phyloP scores from a whole-genome alignment of 2,888 invertebrate genomes.

The Heteropelma amictum region DNA sequence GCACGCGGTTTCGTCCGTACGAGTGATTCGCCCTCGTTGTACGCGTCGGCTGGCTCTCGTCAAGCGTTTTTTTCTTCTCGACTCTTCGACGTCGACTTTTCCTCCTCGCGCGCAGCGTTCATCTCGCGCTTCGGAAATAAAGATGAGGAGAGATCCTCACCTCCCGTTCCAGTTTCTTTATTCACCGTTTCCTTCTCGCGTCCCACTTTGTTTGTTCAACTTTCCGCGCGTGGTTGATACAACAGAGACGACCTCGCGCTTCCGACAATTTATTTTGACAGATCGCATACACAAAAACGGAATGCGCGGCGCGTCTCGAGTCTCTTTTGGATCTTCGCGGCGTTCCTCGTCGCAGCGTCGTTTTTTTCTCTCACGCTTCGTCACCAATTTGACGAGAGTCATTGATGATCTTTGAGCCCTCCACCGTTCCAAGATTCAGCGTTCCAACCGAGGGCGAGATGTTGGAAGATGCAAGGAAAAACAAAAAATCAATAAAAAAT shows the following conservation, averaged over 20 bases:
- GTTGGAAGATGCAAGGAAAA: too few relatives aligned
- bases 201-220: constrained; percentile 64
- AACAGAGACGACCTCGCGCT: constrained; percentile 54
- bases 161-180: constrained; percentile 2
- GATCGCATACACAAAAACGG: constrained; percentile 51
- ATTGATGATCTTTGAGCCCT: background rate
- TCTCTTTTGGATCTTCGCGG: constrained; percentile 4
- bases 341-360: background rate
- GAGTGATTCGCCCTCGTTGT: constrained; percentile 16
- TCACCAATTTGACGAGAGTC: background rate
- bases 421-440: too few relatives aligned
- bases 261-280: constrained; percentile 66
- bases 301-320: constrained; percentile 3
- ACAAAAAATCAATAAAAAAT: too few relatives aligned
- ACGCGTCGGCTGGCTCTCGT: constrained; percentile 65
- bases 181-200: constrained; percentile 26
- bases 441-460: too few relatives aligned
- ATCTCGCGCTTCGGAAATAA: constrained; percentile 1
- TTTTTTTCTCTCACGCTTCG: constrained; percentile 3
- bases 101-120: too few relatives aligned
- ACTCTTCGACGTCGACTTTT: constrained; percentile 20
- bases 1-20: constrained; percentile 22
- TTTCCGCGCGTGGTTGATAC: constrained; percentile 61
- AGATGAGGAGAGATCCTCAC: constrained; percentile 15
- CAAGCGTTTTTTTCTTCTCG: constrained; percentile 54